Conservation (phyloP, 2,113 vertebrate genomes). For the Delphinus delphis region DNA sequence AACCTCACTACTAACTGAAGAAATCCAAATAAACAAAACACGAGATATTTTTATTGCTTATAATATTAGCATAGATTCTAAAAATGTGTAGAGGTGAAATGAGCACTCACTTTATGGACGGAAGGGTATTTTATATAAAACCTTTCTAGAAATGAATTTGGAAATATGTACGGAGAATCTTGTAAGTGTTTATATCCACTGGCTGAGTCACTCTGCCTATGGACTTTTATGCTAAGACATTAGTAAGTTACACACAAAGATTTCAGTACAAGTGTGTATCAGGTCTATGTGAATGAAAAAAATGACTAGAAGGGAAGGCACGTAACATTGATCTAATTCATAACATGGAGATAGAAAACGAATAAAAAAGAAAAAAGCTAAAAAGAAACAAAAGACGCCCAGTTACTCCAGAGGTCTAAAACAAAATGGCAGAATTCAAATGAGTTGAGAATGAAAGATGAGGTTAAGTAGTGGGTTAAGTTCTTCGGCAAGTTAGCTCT, state of each 20-base stretch:
- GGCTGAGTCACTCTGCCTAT: fast-evolving
- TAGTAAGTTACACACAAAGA: fast-evolving
- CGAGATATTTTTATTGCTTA: fast-evolving
- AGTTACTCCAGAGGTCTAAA: too few relatives aligned
- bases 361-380: background rate
- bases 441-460: background rate
- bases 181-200: fast-evolving
- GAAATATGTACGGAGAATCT: background rate
- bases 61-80: background rate
- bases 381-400: background rate
- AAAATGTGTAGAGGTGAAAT: background rate
- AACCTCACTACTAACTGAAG: fast-evolving
- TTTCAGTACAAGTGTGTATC: fast-evolving
- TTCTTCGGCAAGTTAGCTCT: background rate
- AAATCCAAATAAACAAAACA: background rate
- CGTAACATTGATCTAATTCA: fast-evolving
- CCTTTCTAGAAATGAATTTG: background rate
- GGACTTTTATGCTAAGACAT: background rate
- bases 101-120: too few relatives aligned
- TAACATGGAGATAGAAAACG: background rate
- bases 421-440: background rate
- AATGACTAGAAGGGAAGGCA: background rate
- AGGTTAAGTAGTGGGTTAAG: fast-evolving
- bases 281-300: background rate
- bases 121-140: background rate